Evolutionary conservation across 2,113 vertebrate species (phyloP).

Genomic region (Phylloscopus trochilus): DNA sequence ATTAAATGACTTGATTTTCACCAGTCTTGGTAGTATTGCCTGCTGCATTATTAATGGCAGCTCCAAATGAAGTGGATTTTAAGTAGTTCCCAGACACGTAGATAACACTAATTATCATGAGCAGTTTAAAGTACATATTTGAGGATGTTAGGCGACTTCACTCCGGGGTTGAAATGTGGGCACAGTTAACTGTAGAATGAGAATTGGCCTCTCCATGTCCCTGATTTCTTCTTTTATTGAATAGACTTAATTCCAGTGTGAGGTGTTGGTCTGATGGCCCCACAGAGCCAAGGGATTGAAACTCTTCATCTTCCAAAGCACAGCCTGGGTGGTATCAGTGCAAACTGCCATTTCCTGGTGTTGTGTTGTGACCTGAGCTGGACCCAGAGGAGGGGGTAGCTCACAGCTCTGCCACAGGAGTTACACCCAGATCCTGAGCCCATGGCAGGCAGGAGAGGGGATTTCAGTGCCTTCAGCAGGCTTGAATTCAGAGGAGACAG

Average conservation of each 20-base stretch:
- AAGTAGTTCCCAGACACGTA: slow-evolving; percentile 18
- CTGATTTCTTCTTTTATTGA: background rate
- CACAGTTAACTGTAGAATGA: background rate
- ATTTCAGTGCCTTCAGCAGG: background rate
- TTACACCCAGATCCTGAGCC: background rate
- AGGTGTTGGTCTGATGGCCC: background rate
- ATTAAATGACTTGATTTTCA: slow-evolving; percentile 35
- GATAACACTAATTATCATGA: slow-evolving; percentile 30
- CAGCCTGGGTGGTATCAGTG: background rate
- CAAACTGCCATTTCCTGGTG: background rate
- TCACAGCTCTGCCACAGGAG: background rate
- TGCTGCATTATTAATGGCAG: slow-evolving; percentile 52
- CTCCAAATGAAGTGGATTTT: slow-evolving; percentile 48
- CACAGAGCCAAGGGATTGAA: background rate
- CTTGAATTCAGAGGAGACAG: background rate
- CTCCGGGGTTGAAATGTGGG: background rate
- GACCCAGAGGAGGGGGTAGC: background rate
- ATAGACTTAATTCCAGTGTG: background rate
- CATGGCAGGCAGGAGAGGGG: fast-evolving
- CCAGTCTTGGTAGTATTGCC: background rate
- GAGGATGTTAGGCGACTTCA: background rate
- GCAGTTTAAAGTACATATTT: background rate
- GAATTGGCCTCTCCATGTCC: background rate
- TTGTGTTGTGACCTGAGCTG: too few relatives aligned
- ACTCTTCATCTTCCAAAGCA: background rate